phyloP scores from a whole-genome alignment of 2,888 invertebrate species.

The Metellina segmentata region DNA sequence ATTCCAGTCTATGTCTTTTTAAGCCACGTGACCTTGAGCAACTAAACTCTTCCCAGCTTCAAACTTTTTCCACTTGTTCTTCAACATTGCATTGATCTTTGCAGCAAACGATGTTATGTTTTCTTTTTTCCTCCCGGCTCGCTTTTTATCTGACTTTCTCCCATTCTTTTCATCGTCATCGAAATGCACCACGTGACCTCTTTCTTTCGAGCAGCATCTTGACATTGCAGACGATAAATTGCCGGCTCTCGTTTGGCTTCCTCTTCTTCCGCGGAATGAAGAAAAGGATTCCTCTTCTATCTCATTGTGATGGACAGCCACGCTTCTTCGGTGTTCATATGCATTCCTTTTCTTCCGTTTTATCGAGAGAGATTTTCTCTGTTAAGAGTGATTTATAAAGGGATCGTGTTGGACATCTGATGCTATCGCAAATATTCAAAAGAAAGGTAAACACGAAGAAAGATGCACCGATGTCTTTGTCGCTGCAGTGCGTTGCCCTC shows the following conservation, averaged over 20 bases:
- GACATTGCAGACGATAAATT: constrained; percentile 65
- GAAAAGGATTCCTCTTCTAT: constrained; percentile 10
- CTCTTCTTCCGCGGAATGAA: neutral
- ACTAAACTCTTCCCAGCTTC: constrained; percentile 1
- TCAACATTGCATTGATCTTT: constrained; percentile 33
- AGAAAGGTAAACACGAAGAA: neutral
- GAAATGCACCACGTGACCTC: constrained; percentile 68
- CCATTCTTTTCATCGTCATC: constrained; percentile 48
- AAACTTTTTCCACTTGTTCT: constrained; percentile 39
- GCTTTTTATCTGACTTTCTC: constrained; percentile 31
- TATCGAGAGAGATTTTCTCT: constrained; percentile 34
- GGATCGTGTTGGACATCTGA: constrained; percentile 20
- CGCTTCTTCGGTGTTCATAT: constrained; percentile 34
- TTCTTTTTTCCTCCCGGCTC: constrained; percentile 12
- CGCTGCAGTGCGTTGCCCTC: neutral
- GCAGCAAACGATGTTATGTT: constrained; percentile 48
- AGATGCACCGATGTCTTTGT: neutral
- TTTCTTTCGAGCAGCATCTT: constrained; percentile 60
- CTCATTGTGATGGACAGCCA: constrained; percentile 45
- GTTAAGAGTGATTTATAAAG: constrained; percentile 50
- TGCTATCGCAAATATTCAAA: constrained; percentile 5
- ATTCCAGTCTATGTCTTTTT: constrained; percentile 28
- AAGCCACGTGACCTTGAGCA: constrained; percentile 37
- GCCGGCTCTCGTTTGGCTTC: constrained; percentile 53
- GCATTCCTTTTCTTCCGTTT: constrained; percentile 1